Evolutionary conservation across 1,140 invertebrate species (phyloP), one percentile per base, ranked within the genome.

Genomic region (Macrotrachela quadricornifera): DNA sequence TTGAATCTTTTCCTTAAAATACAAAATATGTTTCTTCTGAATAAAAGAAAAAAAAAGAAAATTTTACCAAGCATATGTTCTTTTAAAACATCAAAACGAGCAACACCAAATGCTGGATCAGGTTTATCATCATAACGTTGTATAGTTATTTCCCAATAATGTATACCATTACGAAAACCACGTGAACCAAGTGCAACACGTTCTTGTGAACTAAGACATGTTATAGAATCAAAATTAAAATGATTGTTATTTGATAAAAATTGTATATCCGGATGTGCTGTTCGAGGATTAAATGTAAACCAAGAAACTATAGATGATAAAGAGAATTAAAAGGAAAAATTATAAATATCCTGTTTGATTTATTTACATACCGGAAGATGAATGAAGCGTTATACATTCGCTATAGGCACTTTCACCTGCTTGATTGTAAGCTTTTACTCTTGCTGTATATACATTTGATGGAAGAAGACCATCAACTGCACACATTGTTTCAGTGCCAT

Each of bases 381-480:
- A 95, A 72, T 95, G 87, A 55, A 97, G 75, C 57, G 85, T 85
- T 64, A 96, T 85, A 54, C 85, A 74, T 64, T 94, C 85, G 60
- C 86, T 91, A 74, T 94, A 95, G 55, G 81, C 79, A 55, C 87
- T 86, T 70, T 91, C 86, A 1, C 91, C 90, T 14, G 85, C 83
- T 57, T 81, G 83, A 71, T 95, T 96, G 73, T 90, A 92, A 11
- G 88, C 86, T 69, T 92, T 90, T 40, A 97, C 86, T 51, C 91
- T 74, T n/a, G 87, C 88, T 65, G 88, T 87, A 74, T 96, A 96
- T 65, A 91, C 76, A 47, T 84, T 90, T n/a, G 71, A 94, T 85
- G 75, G 96, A 95, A 72, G 95, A 38, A 97, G 77, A 1, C 91
- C 91, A 70, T 95, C 88, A 39, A 97, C 84, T 6, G 88, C 94